Evolutionary conservation across 2,797 vertebrate species (phyloP).

Genomic region (Lateolabrax maculatus): DNA sequence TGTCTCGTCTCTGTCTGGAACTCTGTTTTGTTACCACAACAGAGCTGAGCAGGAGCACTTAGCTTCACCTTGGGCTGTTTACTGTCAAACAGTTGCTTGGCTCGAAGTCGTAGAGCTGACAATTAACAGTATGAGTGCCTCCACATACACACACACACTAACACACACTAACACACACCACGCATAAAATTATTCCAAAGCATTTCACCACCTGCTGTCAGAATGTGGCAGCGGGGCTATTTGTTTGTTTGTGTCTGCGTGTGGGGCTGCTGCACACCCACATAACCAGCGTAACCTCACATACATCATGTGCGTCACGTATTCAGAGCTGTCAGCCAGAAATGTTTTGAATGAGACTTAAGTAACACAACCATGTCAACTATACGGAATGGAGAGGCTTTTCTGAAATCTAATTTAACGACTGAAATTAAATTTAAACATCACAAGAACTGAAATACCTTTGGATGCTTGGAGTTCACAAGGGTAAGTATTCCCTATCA

Average conservation of each 20-base stretch:
- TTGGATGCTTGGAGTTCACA: neutral
- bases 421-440: neutral
- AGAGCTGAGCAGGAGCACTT: constrained; percentile 36
- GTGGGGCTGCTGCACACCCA: constrained; percentile 18
- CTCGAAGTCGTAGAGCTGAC: constrained; percentile 33
- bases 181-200: constrained; percentile 46
- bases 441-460: neutral
- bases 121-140: constrained; percentile 32
- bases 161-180: constrained; percentile 21
- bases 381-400: neutral
- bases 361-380: neutral
- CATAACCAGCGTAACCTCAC: neutral
- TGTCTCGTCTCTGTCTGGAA: constrained; percentile 43
- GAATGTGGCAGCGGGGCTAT: constrained; percentile 64
- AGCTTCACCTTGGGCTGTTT: constrained; percentile 68
- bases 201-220: constrained; percentile 74
- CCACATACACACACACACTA: neutral
- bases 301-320: neutral
- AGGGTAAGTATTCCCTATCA: neutral
- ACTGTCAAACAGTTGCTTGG: constrained; percentile 60
- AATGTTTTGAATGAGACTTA: neutral
- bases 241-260: constrained; percentile 52
- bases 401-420: neutral
- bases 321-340: neutral
- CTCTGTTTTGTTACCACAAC: constrained; percentile 64